These are phyloP conservation scores for Plebejus argus DNA, from an alignment of 2,888 invertebrate species.

Conservation along the genomic window DNA sequence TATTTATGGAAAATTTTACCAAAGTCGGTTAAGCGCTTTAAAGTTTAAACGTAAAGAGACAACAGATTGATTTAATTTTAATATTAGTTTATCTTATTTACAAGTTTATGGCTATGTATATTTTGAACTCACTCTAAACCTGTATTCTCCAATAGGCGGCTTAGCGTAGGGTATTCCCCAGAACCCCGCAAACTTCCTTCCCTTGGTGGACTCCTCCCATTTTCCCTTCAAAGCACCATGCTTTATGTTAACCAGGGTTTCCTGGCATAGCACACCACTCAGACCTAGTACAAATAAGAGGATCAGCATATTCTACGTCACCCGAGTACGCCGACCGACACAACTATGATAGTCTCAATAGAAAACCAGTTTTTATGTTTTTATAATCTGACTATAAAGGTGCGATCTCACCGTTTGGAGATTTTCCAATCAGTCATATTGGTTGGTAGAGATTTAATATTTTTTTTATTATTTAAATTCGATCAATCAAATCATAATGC, in stretches of 20 bases:
- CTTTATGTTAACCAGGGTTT: neutral
- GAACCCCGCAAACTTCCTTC: slow-evolving; percentile 5
- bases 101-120: neutral
- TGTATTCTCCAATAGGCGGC: slow-evolving; percentile 5
- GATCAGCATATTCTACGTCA: slow-evolving; percentile 22
- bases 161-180: slow-evolving; percentile 16
- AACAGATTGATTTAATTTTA: too few species aligned
- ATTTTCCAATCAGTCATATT: neutral
- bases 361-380: slow-evolving; percentile 15
- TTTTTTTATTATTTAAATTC: too few species aligned
- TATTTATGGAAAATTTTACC: too few species aligned
- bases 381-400: neutral
- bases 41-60: too few species aligned
- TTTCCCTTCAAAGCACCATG: slow-evolving; percentile 12
- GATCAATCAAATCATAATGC: too few species aligned
- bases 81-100: neutral
- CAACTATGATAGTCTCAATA: neutral
- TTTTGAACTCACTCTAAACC: slow-evolving; percentile 10
- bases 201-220: slow-evolving; percentile 22
- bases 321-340: neutral
- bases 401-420: neutral
- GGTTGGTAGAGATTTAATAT: too few species aligned
- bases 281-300: neutral
- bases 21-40: too few species aligned
- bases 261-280: neutral